A percentile compares a stretch with the other conserved stretches of the same genome.
Evolutionary conservation across 2,797 vertebrate species (phyloP).

Genomic region (Martes flavigula): DNA sequence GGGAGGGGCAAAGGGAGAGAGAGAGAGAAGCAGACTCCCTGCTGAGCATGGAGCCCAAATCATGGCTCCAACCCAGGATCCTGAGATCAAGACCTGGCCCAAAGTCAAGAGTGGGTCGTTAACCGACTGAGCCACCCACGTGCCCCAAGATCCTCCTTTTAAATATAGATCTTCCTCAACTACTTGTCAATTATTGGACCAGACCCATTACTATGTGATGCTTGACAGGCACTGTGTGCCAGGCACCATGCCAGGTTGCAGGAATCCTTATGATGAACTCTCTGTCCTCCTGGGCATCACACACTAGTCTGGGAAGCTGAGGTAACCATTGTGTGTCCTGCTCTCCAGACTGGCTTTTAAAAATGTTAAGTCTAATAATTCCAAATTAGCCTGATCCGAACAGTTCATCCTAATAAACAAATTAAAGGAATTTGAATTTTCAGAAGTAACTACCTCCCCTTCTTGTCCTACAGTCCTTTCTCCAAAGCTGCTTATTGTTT

Average conservation of each 20-base stretch:
- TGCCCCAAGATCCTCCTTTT: neutral
- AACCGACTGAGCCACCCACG: neutral
- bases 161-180: neutral
- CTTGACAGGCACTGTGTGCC: neutral
- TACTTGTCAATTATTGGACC: neutral
- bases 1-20: no score
- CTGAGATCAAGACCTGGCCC: neutral
- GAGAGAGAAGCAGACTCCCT: neutral
- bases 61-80: neutral
- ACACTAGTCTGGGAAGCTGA: neutral
- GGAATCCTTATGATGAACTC: accelerated
- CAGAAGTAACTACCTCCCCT: constrained; percentile 69
- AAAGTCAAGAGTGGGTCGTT: neutral
- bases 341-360: neutral
- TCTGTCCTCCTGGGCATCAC: neutral
- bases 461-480: constrained; percentile 53
- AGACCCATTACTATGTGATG: neutral
- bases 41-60: neutral
- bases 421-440: neutral
- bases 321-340: neutral
- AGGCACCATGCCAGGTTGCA: neutral
- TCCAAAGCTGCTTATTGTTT: constrained; percentile 68
- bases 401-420: neutral
- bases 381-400: neutral
- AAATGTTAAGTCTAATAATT: neutral